Evolutionary conservation across 92 coral and sea anemone species (phyloP).

Genomic region (Palythoa caribaeorum): DNA sequence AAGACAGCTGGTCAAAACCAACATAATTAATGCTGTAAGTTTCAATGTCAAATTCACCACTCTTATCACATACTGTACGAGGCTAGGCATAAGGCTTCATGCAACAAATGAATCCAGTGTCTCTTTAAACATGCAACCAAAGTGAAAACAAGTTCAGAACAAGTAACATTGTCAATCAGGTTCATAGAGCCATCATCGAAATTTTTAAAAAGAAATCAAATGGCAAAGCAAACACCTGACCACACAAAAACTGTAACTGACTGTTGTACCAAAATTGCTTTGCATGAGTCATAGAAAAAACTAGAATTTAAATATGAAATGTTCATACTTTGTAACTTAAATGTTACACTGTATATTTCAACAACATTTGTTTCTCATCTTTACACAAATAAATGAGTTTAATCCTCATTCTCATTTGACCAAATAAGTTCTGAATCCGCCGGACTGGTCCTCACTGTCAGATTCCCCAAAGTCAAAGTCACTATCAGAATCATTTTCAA

Average conservation of each 20-base stretch:
- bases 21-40: constrained; percentile 8
- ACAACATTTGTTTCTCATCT: not conserved
- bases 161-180: constrained; percentile 4
- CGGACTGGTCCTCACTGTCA: constrained; percentile 14
- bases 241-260: not conserved
- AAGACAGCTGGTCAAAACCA: not conserved
- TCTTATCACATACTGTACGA: not conserved
- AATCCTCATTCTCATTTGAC: constrained; percentile 16
- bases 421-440: constrained; percentile 19
- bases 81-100: constrained; percentile 3
- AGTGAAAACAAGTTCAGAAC: constrained; percentile 31
- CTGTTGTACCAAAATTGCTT: constrained; percentile 24
- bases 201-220: constrained; percentile 8
- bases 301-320: constrained; percentile 13
- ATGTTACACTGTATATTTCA: not conserved
- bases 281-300: constrained; percentile 19
- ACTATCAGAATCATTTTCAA: not conserved
- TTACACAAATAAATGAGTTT: not conserved
- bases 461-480: not conserved
- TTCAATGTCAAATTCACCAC: constrained; percentile 4
- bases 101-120: not conserved
- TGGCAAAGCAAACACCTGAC: constrained; percentile 32
- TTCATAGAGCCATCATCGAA: constrained; percentile 17
- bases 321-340: constrained; percentile 12
- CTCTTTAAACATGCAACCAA: constrained; percentile 23